These are phyloP conservation scores for Limnephilus rhombicus DNA, from an alignment of 2,888 invertebrate genomes.

Conservation along the genomic window DNA sequence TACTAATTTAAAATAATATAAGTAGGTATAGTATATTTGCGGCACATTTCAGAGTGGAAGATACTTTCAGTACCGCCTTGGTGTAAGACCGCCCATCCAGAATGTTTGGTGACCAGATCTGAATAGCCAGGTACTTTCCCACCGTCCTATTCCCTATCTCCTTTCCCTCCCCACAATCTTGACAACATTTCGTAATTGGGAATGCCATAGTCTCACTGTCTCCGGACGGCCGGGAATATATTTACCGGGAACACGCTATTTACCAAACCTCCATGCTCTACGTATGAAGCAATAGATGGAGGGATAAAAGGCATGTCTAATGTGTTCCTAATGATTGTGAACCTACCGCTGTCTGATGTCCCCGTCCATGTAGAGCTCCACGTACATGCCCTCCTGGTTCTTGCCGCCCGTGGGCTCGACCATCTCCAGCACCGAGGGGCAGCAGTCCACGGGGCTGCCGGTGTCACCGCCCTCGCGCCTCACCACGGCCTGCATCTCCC, in stretches of 20 bases:
- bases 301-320: neutral
- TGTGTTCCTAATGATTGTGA: neutral
- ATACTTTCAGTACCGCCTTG: no score
- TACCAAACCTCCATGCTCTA: neutral
- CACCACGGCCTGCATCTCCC: conserved; percentile 82
- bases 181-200: no score
- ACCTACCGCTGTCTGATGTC: conserved; percentile 79
- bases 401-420: conserved; percentile 87
- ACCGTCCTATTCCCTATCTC: no score
- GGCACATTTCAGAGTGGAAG: no score
- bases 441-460: conserved; percentile 83
- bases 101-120: no score
- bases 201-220: no score
- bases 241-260: neutral
- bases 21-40: no score
- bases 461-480: conserved; percentile 75
- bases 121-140: no score
- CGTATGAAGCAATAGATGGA: neutral
- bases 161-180: no score
- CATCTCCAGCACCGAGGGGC: conserved; percentile 88
- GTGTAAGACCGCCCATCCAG: no score
- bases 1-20: no score
- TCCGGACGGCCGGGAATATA: no score
- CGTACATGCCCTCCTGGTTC: conserved; percentile 84
- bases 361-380: conserved; percentile 86